Conservation (phyloP, 2,888 invertebrate species). For the Nephrocerus scutellatus region DNA sequence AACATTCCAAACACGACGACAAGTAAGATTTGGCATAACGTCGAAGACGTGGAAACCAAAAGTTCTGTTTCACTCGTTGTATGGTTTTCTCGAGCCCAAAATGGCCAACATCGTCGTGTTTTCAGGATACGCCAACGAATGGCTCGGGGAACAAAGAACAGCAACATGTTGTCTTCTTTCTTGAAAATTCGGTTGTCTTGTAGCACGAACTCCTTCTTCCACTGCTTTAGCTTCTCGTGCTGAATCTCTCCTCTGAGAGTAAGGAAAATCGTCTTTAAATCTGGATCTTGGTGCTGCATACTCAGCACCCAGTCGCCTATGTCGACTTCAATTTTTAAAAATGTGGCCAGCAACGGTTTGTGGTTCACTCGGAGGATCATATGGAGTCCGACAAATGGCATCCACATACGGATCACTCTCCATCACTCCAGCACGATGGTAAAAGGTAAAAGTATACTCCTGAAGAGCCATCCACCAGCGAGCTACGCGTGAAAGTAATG, state of each 20-base stretch:
- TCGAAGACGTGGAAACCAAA: slow-evolving; percentile 8
- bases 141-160: slow-evolving; percentile 11
- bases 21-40: too few species aligned
- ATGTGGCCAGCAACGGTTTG: slow-evolving; percentile 8
- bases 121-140: slow-evolving; percentile 5
- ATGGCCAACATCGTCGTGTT: slow-evolving; percentile 10
- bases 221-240: slow-evolving; percentile 2
- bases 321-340: slow-evolving; percentile 10
- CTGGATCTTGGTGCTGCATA: slow-evolving; percentile 17
- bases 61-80: background rate
- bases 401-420: too few species aligned
- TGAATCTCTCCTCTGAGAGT: background rate
- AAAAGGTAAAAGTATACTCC: too few species aligned
- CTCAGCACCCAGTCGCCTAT: slow-evolving; percentile 16
- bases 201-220: slow-evolving; percentile 4
- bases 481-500: too few species aligned
- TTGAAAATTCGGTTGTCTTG: slow-evolving; percentile 10
- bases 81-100: slow-evolving; percentile 7
- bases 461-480: slow-evolving; percentile 12
- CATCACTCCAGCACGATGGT: too few species aligned
- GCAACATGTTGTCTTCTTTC: background rate
- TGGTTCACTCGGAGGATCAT: slow-evolving; percentile 1
- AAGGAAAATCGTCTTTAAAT: slow-evolving; percentile 10
- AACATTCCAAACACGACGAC: slow-evolving; percentile 11
- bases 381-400: slow-evolving; percentile 13